These are phyloP conservation scores for Nineta flava DNA, from an alignment of 2,888 invertebrate species.

Conservation along the genomic window DNA sequence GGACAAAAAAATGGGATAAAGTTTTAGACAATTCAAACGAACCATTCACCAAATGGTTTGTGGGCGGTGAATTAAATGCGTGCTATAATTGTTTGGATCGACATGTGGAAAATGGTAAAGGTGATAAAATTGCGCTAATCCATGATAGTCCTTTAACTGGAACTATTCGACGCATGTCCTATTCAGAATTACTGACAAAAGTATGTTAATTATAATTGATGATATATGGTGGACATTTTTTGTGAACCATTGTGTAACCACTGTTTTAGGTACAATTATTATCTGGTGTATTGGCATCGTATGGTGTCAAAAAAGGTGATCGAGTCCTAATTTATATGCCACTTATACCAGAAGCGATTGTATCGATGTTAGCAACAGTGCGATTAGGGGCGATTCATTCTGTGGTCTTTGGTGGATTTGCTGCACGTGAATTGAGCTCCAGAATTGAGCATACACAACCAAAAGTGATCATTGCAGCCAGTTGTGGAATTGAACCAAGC, in stretches of 20 bases:
- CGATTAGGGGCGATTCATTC: slow-evolving; percentile 86
- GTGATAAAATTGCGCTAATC: slow-evolving; percentile 65
- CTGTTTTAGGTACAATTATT: slow-evolving; percentile 46
- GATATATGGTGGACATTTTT: neutral
- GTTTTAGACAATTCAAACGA: slow-evolving; percentile 70
- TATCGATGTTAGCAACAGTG: slow-evolving; percentile 77
- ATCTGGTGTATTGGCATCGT: slow-evolving; percentile 59
- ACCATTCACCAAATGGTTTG: slow-evolving; percentile 86
- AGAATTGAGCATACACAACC: slow-evolving; percentile 82
- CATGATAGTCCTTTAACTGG: slow-evolving; percentile 83
- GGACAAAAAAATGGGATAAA: slow-evolving; percentile 72
- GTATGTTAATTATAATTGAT: slow-evolving; percentile 27
- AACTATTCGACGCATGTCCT: slow-evolving; percentile 60
- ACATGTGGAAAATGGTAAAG: slow-evolving; percentile 66
- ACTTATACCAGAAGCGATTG: slow-evolving; percentile 75
- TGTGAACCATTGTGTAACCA: neutral
- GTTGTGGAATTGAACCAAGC: slow-evolving; percentile 80
- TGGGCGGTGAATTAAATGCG: slow-evolving; percentile 81
- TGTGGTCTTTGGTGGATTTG: slow-evolving; percentile 90
- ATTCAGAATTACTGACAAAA: slow-evolving; percentile 63
- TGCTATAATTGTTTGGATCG: slow-evolving; percentile 88
- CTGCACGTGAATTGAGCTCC: slow-evolving; percentile 69
- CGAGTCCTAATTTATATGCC: slow-evolving; percentile 90
- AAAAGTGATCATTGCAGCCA: slow-evolving; percentile 75
- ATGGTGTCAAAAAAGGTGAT: slow-evolving; percentile 71